Percentiles rank a stretch among this genome's conserved stretches.
Conservation (phyloP, 23 tunicate species). For the Diplosoma virens region DNA sequence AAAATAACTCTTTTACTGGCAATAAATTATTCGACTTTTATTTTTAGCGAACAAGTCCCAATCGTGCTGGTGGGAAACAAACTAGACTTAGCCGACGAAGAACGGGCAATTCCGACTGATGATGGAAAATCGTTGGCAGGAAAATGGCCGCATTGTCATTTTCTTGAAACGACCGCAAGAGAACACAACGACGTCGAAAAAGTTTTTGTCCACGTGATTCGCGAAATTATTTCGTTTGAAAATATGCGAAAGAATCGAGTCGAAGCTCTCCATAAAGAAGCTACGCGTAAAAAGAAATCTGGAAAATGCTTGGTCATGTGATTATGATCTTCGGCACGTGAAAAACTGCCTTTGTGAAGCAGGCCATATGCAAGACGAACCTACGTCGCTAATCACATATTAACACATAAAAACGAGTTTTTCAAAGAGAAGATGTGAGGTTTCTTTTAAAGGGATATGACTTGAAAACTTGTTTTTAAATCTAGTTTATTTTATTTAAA, state of each 20-base stretch:
- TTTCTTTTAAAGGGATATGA: no score
- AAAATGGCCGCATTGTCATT: slow-evolving; percentile 76
- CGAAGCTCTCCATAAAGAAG: slow-evolving; percentile 56
- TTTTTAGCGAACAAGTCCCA: slow-evolving; percentile 75
- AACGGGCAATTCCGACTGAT: slow-evolving; percentile 41
- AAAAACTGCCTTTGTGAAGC: no score
- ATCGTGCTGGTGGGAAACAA: slow-evolving; percentile 83
- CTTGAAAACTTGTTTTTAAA: no score
- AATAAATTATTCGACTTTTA: no score
- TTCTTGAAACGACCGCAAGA: slow-evolving; percentile 78
- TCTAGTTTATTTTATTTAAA: no score
- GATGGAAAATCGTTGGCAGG: slow-evolving; percentile 56
- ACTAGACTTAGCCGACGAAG: slow-evolving; percentile 57
- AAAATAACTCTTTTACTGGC: no score
- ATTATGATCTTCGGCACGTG: no score
- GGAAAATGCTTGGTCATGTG: slow-evolving; percentile 36
- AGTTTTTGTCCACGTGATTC: slow-evolving; percentile 43
- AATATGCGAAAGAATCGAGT: slow-evolving; percentile 31
- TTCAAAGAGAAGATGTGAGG: no score
- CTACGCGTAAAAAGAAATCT: slow-evolving; percentile 40
- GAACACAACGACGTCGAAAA: slow-evolving; percentile 53
- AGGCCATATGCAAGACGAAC: no score
- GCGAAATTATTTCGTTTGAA: slow-evolving; percentile 51
- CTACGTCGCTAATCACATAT: no score
- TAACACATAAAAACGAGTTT: no score